Evolutionary conservation across 2,797 vertebrate species (phyloP).

Genomic region (Thunnus albacares): DNA sequence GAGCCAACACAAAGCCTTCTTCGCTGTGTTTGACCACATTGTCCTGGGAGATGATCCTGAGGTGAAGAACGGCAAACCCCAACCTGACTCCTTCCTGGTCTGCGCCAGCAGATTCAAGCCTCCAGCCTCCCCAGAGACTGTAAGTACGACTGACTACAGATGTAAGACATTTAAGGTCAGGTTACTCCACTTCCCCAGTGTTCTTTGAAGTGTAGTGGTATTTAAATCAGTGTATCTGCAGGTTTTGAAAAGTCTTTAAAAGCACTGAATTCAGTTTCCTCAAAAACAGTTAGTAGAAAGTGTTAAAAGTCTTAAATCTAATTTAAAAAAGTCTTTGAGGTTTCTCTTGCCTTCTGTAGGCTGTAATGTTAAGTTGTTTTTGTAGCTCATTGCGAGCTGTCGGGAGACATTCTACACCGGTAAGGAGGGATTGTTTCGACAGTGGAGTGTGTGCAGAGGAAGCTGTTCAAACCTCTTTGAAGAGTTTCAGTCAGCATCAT

Average conservation of each 20-base stretch:
- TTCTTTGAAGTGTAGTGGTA: not conserved
- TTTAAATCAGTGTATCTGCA: not conserved
- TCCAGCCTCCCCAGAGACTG: conserved; percentile 83
- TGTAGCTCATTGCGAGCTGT: too few species aligned
- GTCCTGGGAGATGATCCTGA: conserved; percentile 93
- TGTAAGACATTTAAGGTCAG: too few species aligned
- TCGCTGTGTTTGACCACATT: conserved; percentile 88
- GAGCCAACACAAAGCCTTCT: conserved; percentile 88
- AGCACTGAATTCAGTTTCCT: too few species aligned
- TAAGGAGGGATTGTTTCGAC: too few species aligned
- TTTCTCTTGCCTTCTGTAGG: too few species aligned
- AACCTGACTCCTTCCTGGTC: conserved; percentile 90
- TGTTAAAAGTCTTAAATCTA: not conserved
- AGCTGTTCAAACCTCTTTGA: too few species aligned
- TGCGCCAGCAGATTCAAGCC: conserved; percentile 90
- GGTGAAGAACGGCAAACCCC: conserved; percentile 88
- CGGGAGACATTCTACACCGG: too few species aligned
- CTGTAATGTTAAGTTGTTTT: too few species aligned
- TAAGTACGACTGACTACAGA: conserved; percentile 55
- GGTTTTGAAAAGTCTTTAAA: not conserved
- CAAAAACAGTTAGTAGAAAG: too few species aligned
- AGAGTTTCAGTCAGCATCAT: too few species aligned
- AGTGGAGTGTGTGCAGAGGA: too few species aligned
- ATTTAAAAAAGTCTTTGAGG: not conserved
- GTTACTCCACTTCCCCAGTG: not conserved